A percentile compares a stretch with the other conserved stretches of the same genome.
Evolutionary conservation across 1,140 invertebrate genomes (phyloP).

Genomic region (Lerema accius): DNA sequence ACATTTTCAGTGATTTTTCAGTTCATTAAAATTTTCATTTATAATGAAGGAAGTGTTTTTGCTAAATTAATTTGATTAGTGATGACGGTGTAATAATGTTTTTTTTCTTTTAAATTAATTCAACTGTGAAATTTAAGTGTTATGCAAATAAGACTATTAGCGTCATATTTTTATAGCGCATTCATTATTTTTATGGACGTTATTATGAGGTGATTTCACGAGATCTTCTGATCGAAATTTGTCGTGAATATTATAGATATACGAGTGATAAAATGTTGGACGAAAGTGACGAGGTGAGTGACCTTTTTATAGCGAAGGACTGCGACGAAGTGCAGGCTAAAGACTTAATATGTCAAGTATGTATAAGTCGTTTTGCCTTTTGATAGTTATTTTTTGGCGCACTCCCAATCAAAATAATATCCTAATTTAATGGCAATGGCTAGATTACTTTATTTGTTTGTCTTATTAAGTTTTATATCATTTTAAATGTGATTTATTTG

Average conservation of each 20-base stretch:
- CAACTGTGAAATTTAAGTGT: background rate
- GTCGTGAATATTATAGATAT: background rate
- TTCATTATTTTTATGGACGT: slow-evolving; percentile 18
- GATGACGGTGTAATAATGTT: background rate
- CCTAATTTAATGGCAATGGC: no score
- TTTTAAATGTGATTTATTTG: no score
- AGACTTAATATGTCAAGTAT: no score
- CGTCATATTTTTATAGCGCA: slow-evolving; percentile 25
- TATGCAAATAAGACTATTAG: slow-evolving; percentile 34
- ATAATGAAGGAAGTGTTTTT: no score
- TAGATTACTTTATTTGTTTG: no score
- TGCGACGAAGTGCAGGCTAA: no score
- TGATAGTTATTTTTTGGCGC: no score
- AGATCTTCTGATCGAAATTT: background rate
- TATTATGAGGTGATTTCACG: slow-evolving; percentile 9
- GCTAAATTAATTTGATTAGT: background rate
- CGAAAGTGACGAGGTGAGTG: slow-evolving; percentile 52
- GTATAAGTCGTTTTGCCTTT: no score
- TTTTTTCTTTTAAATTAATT: background rate
- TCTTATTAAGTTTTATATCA: no score
- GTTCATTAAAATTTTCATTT: no score
- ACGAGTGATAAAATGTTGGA: slow-evolving; percentile 38
- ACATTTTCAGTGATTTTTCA: no score
- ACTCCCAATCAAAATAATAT: no score
- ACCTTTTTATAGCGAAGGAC: slow-evolving; percentile 36